phyloP scores from a whole-genome alignment of 2,113 vertebrate genomes.

The Ascaphus truei region DNA sequence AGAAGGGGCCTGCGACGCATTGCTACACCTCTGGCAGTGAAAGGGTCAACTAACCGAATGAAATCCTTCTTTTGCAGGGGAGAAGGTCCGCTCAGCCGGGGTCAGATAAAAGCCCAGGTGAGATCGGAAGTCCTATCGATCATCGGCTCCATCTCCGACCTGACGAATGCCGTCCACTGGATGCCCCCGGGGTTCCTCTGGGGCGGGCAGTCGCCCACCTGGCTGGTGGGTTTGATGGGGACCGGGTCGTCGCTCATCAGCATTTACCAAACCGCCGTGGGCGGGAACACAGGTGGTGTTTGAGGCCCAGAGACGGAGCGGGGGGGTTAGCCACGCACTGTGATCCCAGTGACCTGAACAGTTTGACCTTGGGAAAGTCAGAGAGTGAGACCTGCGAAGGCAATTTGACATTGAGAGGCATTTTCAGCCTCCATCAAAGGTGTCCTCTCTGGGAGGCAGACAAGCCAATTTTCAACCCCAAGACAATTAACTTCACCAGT shows the following conservation, averaged over 20 bases:
- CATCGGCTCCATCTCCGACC: constrained; percentile 70
- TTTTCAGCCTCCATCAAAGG: too few species aligned
- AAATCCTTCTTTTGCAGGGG: not conserved
- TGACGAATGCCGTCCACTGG: constrained; percentile 88
- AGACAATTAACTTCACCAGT: too few species aligned
- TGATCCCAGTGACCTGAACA: too few species aligned
- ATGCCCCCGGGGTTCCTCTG: constrained; percentile 85
- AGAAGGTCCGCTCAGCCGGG: not conserved
- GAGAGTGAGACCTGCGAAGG: too few species aligned
- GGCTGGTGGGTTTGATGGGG: constrained; percentile 90
- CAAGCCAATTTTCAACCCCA: too few species aligned
- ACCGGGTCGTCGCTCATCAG: constrained; percentile 82
- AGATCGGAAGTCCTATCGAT: constrained; percentile 66
- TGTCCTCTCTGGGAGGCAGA: too few species aligned
- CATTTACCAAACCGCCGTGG: constrained; percentile 63
- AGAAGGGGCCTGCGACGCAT: too few species aligned
- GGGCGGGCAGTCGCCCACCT: constrained; percentile 79
- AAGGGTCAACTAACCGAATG: too few species aligned
- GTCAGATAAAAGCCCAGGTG: constrained; percentile 29
- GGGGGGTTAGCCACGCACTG: too few species aligned
- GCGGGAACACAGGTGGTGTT: constrained; percentile 34
- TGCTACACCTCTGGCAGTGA: too few species aligned
- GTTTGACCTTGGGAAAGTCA: too few species aligned
- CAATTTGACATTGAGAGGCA: too few species aligned
- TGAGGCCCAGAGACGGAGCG: constrained; percentile 6